Conservation (phyloP, 2,797 vertebrate species). For the Gallinago stenura region DNA sequence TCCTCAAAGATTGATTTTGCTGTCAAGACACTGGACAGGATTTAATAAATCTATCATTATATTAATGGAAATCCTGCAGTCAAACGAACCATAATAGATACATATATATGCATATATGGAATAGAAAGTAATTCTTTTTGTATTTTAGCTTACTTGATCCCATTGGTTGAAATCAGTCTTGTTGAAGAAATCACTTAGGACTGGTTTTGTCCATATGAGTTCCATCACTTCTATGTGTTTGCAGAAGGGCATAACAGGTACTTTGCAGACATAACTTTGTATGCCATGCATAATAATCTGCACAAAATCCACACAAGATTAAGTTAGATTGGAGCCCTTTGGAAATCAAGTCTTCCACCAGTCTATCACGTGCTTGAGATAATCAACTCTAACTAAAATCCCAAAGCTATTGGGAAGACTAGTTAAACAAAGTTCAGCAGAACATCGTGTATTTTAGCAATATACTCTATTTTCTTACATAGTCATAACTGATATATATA, state of each 20-base stretch:
- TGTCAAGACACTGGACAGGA: background rate
- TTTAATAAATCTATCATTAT: background rate
- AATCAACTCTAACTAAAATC: background rate
- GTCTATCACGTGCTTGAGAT: rapidly evolving
- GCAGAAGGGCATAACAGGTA: background rate
- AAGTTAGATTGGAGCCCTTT: background rate
- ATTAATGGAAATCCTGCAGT: background rate
- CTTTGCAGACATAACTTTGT: background rate
- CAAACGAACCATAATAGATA: background rate
- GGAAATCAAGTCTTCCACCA: background rate
- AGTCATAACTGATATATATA: background rate
- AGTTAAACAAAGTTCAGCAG: background rate
- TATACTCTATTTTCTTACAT: background rate
- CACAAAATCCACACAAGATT: background rate
- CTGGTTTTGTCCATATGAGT: background rate
- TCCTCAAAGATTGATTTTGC: background rate
- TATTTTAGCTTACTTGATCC: background rate
- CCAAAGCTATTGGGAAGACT: background rate
- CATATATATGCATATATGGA: background rate
- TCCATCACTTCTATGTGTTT: background rate
- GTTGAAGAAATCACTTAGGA: background rate
- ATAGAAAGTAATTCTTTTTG: background rate
- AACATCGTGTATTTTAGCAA: background rate
- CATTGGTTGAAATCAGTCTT: background rate
- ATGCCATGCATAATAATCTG: background rate